phyloP scores from a whole-genome alignment of 2,888 invertebrate genomes.

The Pristionchus arcanus region DNA sequence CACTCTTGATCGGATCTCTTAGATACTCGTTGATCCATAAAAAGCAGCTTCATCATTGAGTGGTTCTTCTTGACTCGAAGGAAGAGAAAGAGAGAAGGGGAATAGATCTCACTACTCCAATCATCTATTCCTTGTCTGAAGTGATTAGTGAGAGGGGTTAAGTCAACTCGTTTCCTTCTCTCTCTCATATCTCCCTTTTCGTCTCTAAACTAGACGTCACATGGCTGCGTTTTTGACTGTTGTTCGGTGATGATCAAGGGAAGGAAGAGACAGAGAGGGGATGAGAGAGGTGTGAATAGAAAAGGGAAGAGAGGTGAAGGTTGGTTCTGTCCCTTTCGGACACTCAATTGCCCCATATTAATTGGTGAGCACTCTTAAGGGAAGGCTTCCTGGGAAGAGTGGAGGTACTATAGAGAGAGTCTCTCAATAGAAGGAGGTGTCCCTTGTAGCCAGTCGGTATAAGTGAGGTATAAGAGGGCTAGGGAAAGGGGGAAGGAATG shows the following conservation, averaged over 20 bases:
- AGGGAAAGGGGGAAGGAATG: conserved; percentile 20
- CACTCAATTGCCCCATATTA: conserved; percentile 56
- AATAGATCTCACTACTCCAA: neutral
- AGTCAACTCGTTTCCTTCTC: conserved; percentile 50
- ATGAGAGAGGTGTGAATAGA: conserved; percentile 36
- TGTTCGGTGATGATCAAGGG: conserved; percentile 47
- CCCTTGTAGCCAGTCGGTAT: conserved; percentile 50
- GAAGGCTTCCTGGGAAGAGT: conserved; percentile 20
- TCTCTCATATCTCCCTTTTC: conserved; percentile 34
- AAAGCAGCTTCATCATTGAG: conserved; percentile 40
- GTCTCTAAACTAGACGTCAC: conserved; percentile 47
- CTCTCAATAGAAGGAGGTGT: conserved; percentile 43
- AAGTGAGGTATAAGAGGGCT: conserved; percentile 44
- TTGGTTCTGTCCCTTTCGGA: conserved; percentile 49
- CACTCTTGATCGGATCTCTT: conserved; percentile 48
- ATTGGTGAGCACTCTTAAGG: conserved; percentile 48
- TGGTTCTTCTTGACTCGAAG: conserved; percentile 42
- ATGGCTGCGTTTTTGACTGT: conserved; percentile 44
- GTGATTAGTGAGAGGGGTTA: conserved; percentile 52
- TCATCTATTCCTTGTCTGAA: conserved; percentile 52
- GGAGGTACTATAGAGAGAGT: conserved; percentile 34
- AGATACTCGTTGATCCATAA: conserved; percentile 52
- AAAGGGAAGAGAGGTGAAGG: conserved; percentile 49
- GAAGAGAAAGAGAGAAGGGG: neutral
- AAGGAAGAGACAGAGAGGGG: conserved; percentile 19